Conservation (phyloP, 2,113 vertebrate species). For the Meriones unguiculatus region DNA sequence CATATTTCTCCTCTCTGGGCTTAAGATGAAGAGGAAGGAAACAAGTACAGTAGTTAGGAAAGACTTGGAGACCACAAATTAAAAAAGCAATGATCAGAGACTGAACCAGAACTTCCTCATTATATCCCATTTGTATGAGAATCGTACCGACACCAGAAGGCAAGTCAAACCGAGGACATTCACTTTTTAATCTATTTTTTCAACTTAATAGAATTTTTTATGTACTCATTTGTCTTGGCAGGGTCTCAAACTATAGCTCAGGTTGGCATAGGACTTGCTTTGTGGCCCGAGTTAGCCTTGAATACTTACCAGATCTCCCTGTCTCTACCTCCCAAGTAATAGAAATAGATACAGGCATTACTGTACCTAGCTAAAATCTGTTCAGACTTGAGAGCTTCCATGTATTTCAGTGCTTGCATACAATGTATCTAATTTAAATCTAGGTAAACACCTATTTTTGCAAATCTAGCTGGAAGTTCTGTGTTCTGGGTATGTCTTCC, state of each 20-base stretch:
- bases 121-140: background rate
- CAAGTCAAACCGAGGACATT: background rate
- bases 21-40: conserved; percentile 16
- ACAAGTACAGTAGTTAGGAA: background rate
- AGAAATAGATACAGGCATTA: background rate
- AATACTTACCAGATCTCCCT: background rate
- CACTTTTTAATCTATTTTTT: background rate
- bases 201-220: background rate
- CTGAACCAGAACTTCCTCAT: background rate
- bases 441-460: background rate
- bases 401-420: background rate
- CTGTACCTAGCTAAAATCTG: background rate
- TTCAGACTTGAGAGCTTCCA: background rate
- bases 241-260: background rate
- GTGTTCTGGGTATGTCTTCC: background rate
- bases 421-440: background rate
- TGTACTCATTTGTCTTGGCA: background rate
- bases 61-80: background rate
- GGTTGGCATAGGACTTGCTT: background rate
- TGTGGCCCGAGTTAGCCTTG: background rate
- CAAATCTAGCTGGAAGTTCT: background rate
- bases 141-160: background rate
- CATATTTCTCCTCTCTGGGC: background rate
- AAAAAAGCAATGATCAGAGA: no score
- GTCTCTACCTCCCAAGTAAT: no score